Percentiles rank a stretch among this genome's conserved stretches.
Evolutionary conservation across 2,888 invertebrate species (phyloP).

Genomic region (Stenolophus ochropezus): DNA sequence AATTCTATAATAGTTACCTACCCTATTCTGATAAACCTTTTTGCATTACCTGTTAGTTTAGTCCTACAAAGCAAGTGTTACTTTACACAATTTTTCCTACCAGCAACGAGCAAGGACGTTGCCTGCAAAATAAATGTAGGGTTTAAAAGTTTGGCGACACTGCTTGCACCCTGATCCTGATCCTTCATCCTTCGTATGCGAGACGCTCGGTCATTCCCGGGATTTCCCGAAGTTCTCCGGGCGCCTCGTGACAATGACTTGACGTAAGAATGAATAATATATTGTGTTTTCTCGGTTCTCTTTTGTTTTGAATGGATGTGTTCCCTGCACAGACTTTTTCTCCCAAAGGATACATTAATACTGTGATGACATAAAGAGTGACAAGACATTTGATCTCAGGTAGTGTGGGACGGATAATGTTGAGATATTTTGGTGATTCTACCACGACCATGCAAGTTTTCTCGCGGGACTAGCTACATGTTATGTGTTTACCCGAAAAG

Average conservation of each 20-base stretch:
- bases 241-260: slow-evolving; percentile 27
- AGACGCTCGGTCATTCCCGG: slow-evolving; percentile 4
- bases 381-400: slow-evolving; percentile 37
- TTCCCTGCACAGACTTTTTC: slow-evolving; percentile 27
- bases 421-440: slow-evolving; percentile 14
- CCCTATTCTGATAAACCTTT: no score
- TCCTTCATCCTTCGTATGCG: background rate
- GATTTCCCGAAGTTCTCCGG: slow-evolving; percentile 1
- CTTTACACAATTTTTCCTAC: no score
- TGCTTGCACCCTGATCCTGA: background rate
- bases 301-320: slow-evolving; percentile 33
- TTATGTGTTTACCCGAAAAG: background rate
- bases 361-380: slow-evolving; percentile 35
- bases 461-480: background rate
- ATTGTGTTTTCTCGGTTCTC: slow-evolving; percentile 38
- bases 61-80: no score
- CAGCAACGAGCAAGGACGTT: no score
- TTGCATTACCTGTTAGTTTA: no score
- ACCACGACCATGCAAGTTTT: background rate
- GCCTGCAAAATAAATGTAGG: no score
- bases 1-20: no score
- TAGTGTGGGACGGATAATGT: slow-evolving; percentile 22
- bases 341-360: slow-evolving; percentile 36
- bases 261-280: slow-evolving; percentile 43
- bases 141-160: no score